Percentiles rank a stretch among this genome's conserved stretches.
phyloP scores from a whole-genome alignment of 2,888 invertebrate species.

The Acleris literana region DNA sequence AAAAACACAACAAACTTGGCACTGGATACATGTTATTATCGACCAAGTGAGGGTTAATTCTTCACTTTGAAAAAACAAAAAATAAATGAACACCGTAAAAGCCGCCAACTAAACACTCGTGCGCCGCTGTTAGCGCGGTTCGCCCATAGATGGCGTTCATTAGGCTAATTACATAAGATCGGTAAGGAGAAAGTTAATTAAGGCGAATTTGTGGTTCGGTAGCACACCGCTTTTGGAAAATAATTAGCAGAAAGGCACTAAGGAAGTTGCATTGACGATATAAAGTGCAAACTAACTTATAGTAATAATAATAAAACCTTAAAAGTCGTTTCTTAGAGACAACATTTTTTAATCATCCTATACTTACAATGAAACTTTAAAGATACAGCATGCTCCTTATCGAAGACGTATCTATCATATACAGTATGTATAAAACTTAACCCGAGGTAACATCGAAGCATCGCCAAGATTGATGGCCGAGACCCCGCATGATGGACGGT shows the following conservation, averaged over 20 bases:
- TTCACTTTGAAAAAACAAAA: no score
- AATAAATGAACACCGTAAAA: neutral
- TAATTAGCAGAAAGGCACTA: slow-evolving; percentile 5
- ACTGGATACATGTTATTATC: no score
- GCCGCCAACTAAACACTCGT: slow-evolving; percentile 17
- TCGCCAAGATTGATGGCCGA: slow-evolving; percentile 53
- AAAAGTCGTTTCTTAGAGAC: no score
- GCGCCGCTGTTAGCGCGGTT: slow-evolving; percentile 9
- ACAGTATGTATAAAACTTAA: neutral
- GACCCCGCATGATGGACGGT: slow-evolving; percentile 48
- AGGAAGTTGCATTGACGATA: neutral
- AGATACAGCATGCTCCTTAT: no score
- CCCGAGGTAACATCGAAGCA: slow-evolving; percentile 20
- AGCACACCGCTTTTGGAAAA: slow-evolving; percentile 8
- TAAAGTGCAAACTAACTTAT: no score
- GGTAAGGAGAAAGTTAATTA: slow-evolving; percentile 18
- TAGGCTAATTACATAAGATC: slow-evolving; percentile 24
- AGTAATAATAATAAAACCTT: no score
- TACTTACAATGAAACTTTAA: no score
- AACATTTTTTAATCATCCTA: no score
- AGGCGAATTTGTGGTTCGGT: slow-evolving; percentile 4
- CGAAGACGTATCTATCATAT: neutral
- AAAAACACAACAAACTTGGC: no score
- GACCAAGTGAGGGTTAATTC: no score
- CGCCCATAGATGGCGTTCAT: slow-evolving; percentile 31